Base-by-base conservation (phyloP, 1,140 invertebrate species). In the Procambarus clarkii region DNA sequence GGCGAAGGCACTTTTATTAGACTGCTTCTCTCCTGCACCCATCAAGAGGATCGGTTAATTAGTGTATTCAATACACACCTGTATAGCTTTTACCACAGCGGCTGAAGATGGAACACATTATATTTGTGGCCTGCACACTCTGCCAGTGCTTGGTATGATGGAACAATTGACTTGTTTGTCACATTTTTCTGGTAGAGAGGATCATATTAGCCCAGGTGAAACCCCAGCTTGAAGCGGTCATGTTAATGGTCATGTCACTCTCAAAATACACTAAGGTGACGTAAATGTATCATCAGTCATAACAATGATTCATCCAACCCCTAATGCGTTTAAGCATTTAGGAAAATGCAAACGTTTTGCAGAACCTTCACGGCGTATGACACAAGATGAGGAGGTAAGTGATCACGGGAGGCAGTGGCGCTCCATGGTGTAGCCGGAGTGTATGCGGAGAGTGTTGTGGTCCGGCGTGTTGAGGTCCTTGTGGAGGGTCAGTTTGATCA, bases 381-480 rank as follows among this genome's bases (percentile, higher is more conserved):
- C 34, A 74, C n/a, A 9, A 74, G 18, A 64, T 18, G 60, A 54
- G 60, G 60, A 21, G 11, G 60, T 3, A 2, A 18, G 8, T 44
- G 50, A 58, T 86, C 85, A 86, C n/a, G 74, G 74, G 13, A 54
- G 74, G 34, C 85, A 86, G n/a, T 18, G 74, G 48, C 85, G 85
- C 74, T 86, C 85, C 85, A 86, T 86, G 46, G 85, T 86, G 50
- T 86, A 86, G 34, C 85, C 74, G 11, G 85, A 78, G 46, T 46
- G 85, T 2, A 86, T 71, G n/a, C 60, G 74, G 21, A 86, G 64
- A n/a, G 76, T 77, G n/a, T 34, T 45, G 48, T 74, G 74, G 64
- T 86, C 85, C 0, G 85, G 78, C 18, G 74, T 58, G 21, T 76
- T 7, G 34, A 34, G 34, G n/a, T 86, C 85, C 21, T 77, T 74